A percentile compares a stretch with the other conserved stretches of the same genome.
These are phyloP conservation scores for Saccostrea glomerata DNA, from an alignment of 1,140 invertebrate genomes.

Conservation along the genomic window DNA sequence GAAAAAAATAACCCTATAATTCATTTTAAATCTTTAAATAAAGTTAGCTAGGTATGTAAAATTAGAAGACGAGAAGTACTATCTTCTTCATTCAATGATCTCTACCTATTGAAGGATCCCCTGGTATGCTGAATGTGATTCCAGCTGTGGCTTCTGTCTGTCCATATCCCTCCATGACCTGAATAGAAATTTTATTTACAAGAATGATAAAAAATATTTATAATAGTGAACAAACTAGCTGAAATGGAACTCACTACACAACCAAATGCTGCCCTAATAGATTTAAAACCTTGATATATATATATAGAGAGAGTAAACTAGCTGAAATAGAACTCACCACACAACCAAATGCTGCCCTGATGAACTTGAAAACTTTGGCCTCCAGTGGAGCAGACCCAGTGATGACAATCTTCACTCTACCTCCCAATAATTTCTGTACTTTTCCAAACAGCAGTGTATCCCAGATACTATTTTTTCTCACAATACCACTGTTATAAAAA, in stretches of 20 bases:
- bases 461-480: constrained; percentile 78
- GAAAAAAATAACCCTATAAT: too few species aligned
- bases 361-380: constrained; percentile 95
- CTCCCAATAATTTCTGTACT: constrained; percentile 93
- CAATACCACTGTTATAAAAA: constrained; percentile 68
- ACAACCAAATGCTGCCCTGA: constrained; percentile 95
- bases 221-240: background rate
- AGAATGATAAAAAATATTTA: constrained; percentile 68
- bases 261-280: background rate
- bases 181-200: constrained; percentile 57
- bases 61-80: too few species aligned
- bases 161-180: constrained; percentile 92
- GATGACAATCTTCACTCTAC: constrained; percentile 93
- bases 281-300: background rate
- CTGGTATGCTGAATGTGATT: constrained; percentile 93
- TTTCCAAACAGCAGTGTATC: constrained; percentile 93
- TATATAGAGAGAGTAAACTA: background rate
- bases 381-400: constrained; percentile 96
- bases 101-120: constrained; percentile 89
- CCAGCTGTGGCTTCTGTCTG: constrained; percentile 98
- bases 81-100: background rate
- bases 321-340: constrained; percentile 82
- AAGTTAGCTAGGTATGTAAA: too few species aligned
- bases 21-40: too few species aligned
- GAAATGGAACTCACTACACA: background rate